Conservation (phyloP, 2,113 vertebrate species). For the Benitochromis conjunctus region DNA sequence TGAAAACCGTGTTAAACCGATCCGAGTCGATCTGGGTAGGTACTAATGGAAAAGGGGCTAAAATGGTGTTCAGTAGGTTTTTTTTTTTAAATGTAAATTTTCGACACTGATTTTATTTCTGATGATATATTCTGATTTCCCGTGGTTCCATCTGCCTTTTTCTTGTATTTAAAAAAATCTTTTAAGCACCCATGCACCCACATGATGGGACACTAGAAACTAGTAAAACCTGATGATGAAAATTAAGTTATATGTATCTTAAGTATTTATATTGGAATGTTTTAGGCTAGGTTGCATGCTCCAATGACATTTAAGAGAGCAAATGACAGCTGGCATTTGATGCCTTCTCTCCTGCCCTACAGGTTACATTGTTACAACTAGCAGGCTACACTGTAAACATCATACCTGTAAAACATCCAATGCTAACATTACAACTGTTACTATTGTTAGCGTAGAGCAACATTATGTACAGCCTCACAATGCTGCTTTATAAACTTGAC, state of each 20-base stretch:
- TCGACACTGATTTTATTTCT: neutral
- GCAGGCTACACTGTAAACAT: neutral
- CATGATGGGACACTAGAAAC: too few relatives aligned
- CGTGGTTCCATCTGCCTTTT: neutral
- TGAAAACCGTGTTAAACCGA: neutral
- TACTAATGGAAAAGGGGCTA: neutral
- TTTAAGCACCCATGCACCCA: too few relatives aligned
- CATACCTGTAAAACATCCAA: neutral
- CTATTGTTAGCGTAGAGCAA: neutral
- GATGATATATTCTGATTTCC: neutral
- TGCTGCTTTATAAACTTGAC: neutral
- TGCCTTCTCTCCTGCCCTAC: neutral
- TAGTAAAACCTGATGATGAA: neutral
- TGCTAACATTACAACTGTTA: neutral
- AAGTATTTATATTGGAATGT: neutral
- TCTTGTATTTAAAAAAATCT: neutral
- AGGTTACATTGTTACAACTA: neutral
- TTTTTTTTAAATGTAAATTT: neutral
- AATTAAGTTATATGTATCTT: neutral
- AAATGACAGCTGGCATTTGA: neutral
- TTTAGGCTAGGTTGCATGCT: neutral
- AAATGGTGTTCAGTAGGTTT: neutral
- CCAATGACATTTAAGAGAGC: neutral
- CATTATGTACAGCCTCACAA: neutral
- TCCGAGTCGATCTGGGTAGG: accelerated